Evolutionary conservation across 2,888 invertebrate genomes (phyloP), one percentile per base, ranked within the genome.

Genomic region (Penaeus monodon): DNA sequence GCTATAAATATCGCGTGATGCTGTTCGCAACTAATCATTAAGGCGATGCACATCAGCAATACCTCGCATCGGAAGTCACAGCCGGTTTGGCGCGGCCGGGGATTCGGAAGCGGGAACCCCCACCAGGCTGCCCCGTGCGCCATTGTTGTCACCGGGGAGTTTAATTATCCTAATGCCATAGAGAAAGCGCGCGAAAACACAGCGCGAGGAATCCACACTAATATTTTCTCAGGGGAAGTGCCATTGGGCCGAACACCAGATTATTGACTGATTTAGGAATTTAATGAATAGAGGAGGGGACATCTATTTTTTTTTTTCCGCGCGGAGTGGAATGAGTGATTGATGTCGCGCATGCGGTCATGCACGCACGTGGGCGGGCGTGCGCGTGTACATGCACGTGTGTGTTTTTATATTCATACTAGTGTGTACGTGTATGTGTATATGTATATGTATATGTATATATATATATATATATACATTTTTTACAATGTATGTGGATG

Each of bases 201-300:
- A 38, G 65, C 10, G 12, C 38, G 14, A 33, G 66, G 76, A 84
- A 84, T 84, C 65, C 44, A 57, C 44, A 74, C 74, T 44, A 65
- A 84, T 84, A 76, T 76, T 84, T 84, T 84, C 83, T 77, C 83
- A 83, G 29, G 76, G 83, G 83, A 83, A 79, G 57, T 57, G 57
- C 57, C 57, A 57, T 57, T 57, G 57, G 57, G 17, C 57, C 10
- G 57, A 57, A 17, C 57, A 57, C 49, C 57, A 12, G 57, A 57
- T 57, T 57, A 57, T 57, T 57, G 57, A 57, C 57, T 57, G 57
- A 57, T 17, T 57, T 57, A 17, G 57, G 57, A 20, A 57, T 57
- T 38, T 73, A 38, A 38, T 38, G 22, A 38, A 38, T 22, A 38
- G 27, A 73, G 17, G 38, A 38, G 73, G 73, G 38, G 73, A 73